Evolutionary conservation across 2,797 vertebrate species (phyloP).

Genomic region (Loriculus beryllinus): DNA sequence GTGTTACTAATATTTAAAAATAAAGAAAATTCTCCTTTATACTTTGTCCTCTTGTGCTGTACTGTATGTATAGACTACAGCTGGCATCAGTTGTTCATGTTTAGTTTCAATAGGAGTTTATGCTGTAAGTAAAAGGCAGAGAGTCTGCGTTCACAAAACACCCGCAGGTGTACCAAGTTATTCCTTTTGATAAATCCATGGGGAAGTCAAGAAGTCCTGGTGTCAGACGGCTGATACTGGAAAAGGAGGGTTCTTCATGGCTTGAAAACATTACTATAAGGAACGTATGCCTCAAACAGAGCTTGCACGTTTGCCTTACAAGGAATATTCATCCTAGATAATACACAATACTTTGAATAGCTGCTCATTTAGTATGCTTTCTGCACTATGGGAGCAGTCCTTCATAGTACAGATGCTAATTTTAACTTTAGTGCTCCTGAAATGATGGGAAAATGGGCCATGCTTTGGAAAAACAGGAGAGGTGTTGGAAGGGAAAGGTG

Average conservation of each 20-base stretch:
- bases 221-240: neutral
- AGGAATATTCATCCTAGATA: neutral
- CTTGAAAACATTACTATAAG: neutral
- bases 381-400: neutral
- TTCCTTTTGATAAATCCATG: neutral
- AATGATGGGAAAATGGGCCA: neutral
- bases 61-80: neutral
- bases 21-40: constrained; percentile 56
- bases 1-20: constrained; percentile 66
- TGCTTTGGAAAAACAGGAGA: neutral
- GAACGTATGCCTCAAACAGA: neutral
- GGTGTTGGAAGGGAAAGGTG: neutral
- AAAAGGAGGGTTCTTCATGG: neutral
- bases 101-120: neutral
- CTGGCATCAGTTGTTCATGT: neutral
- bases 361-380: neutral
- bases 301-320: neutral
- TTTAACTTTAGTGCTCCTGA: neutral
- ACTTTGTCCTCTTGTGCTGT: constrained; percentile 34
- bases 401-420: accelerated
- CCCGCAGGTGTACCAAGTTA: neutral
- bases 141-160: neutral
- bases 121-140: neutral
- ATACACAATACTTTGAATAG: neutral
- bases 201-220: neutral